Evolutionary conservation across 2,888 invertebrate species (phyloP).

Genomic region (Agelastica alni): DNA sequence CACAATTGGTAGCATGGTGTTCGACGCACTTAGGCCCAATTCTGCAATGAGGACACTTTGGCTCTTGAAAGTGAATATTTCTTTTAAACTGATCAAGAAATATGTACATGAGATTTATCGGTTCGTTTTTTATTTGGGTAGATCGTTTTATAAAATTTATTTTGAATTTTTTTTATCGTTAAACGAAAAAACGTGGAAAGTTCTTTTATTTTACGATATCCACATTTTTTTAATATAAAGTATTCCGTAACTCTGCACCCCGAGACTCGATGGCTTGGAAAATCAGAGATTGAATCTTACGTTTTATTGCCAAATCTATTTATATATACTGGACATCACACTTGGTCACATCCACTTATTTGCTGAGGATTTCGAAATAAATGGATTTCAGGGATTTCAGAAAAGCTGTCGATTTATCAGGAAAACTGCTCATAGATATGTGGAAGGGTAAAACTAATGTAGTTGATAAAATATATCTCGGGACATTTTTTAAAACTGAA

Average conservation of each 20-base stretch:
- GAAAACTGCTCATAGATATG: slow-evolving; percentile 1
- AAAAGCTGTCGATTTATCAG: slow-evolving; percentile 22
- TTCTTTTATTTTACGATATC: no score
- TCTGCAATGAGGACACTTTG: no score
- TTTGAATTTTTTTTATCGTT: no score
- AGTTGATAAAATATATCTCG: neutral
- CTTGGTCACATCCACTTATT: slow-evolving; percentile 41
- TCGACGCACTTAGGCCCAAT: no score
- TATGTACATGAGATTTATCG: no score
- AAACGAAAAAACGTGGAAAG: no score
- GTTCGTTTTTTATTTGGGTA: no score
- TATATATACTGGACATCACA: slow-evolving; percentile 39
- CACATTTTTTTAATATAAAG: no score
- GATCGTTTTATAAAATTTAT: no score
- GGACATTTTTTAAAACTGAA: slow-evolving; percentile 17
- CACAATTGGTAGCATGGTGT: no score
- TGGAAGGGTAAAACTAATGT: slow-evolving; percentile 7
- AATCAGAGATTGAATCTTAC: slow-evolving; percentile 29
- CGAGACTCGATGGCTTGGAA: slow-evolving; percentile 30
- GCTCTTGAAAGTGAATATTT: no score
- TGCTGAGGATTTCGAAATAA: slow-evolving; percentile 37
- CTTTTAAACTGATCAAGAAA: no score
- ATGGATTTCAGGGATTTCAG: slow-evolving; percentile 27
- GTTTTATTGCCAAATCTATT: slow-evolving; percentile 25
- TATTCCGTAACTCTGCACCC: slow-evolving; percentile 15